Base-by-base conservation (phyloP, 2,888 invertebrate genomes). In the Erpobdella octoculata region DNA sequence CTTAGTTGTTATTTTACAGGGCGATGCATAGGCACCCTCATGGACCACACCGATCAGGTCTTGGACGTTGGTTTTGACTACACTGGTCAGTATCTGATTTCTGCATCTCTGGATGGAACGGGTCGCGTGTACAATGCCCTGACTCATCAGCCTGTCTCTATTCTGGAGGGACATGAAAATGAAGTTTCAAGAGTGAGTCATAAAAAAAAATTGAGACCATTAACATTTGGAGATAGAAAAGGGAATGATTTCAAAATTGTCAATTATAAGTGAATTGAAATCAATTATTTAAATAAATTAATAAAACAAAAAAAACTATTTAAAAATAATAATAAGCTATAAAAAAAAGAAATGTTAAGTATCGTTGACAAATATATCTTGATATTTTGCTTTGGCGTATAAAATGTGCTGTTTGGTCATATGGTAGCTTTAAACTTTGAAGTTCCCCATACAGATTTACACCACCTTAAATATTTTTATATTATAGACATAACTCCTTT, bases 1-100 rank as follows among this genome's bases (percentile, higher is more conserved):
- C n/a, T n/a, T n/a, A n/a, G n/a, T n/a, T n/a, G n/a, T n/a, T n/a
- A n/a, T n/a, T n/a, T n/a, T n/a, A n/a, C 58, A 76, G 76, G 76
- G 64, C 75, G 74, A 66, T 75, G 81, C 76, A 78, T 81, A 15
- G 81, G 80, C 36, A 83, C 83, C 2, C 75, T 83, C 67, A 75
- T 78, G 35, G 83, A 81, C 18, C 83, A 83, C 75, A 80, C 80
- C 0, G 83, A 83, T 76, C 83, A 83, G 86, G 89, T 91, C 25
- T 81, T 91, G 66, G 91, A 91, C 79, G 86, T 91, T 59, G 86
- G 88, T 73, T 90, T 91, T 83, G 90, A 91, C 85, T 88, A 87
- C 82, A 87, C 88, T 0, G 90, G 90, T 0, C 87, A 87, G 76
- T 86, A 87, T 62, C 84, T 91, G 81, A 89, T 90, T 18, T 90